Evolutionary conservation across 2,113 vertebrate species (phyloP).

Genomic region (Hoplias malabaricus): DNA sequence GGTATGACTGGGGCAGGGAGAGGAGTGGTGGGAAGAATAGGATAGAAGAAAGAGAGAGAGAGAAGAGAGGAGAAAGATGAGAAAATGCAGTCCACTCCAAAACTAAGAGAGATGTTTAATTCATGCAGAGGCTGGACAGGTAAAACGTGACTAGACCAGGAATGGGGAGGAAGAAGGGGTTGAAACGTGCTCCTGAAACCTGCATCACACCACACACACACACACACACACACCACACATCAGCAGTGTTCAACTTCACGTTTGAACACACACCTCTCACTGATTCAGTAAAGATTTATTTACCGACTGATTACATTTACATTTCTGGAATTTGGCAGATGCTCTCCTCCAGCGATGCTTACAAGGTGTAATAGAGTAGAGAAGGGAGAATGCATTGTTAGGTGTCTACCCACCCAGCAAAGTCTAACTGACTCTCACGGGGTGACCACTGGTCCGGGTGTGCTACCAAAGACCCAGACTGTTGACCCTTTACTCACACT

Average conservation of each 20-base stretch:
- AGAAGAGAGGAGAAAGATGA: background rate
- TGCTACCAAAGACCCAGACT: no score
- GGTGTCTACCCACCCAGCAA: no score
- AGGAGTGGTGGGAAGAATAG: background rate
- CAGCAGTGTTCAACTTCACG: no score
- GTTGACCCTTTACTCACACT: no score
- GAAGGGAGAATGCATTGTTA: no score
- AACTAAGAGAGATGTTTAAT: constrained; percentile 64
- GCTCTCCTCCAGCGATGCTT: no score
- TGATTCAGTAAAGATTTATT: background rate
- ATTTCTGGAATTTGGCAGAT: no score
- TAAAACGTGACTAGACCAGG: constrained; percentile 66
- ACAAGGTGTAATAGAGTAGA: no score
- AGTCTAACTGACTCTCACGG: no score
- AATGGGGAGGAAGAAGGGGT: constrained; percentile 58
- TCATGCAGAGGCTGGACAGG: constrained; percentile 63
- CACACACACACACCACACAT: no score
- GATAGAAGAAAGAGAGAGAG: background rate
- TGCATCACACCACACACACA: background rate
- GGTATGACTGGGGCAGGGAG: background rate
- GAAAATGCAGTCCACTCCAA: constrained; percentile 17
- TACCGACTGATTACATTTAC: no score
- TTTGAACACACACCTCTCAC: background rate
- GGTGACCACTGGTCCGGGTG: no score
- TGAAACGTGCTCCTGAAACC: background rate